Evolutionary conservation across 1,140 invertebrate species (phyloP).

Genomic region (Drosophila mauritiana): DNA sequence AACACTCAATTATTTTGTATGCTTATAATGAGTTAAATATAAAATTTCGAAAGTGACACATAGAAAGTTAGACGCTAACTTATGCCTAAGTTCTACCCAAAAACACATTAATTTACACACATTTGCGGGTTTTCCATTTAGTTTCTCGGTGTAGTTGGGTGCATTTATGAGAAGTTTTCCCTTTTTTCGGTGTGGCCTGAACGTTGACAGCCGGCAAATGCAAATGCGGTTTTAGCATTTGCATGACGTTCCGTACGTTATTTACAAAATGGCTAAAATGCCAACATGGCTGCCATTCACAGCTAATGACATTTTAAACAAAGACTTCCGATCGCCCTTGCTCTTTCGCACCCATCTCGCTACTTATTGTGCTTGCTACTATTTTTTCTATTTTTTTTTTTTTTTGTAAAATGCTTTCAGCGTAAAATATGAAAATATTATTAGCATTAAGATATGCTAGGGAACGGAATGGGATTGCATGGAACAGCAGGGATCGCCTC

Average conservation of each 20-base stretch:
- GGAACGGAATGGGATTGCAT: conserved; percentile 15
- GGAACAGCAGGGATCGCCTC: conserved; percentile 26
- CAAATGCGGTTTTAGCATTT: conserved; percentile 79
- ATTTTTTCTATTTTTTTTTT: not conserved
- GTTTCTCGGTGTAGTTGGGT: conserved; percentile 1
- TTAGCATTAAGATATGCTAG: conserved; percentile 55
- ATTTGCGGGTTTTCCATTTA: not conserved
- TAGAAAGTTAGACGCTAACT: too few relatives aligned
- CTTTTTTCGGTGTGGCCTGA: conserved; percentile 11
- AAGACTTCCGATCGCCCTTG: conserved; percentile 27
- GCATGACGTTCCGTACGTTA: conserved; percentile 65
- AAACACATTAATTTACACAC: not conserved
- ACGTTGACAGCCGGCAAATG: conserved; percentile 71
- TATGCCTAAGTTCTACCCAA: not conserved
- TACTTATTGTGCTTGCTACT: conserved; percentile 1
- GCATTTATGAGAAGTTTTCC: not conserved
- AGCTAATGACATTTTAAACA: conserved; percentile 74
- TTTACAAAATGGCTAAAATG: conserved; percentile 74
- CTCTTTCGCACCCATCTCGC: not conserved
- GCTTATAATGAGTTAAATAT: not conserved
- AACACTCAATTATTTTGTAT: not conserved
- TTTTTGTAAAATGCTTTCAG: conserved; percentile 44
- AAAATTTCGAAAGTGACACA: not conserved
- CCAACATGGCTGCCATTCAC: conserved; percentile 69
- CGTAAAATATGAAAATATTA: conserved; percentile 64